Percentiles rank a stretch among this genome's conserved stretches.
These are phyloP conservation scores for Oreochromis tanganicae DNA, from an alignment of 2,113 vertebrate genomes.

Conservation along the genomic window DNA sequence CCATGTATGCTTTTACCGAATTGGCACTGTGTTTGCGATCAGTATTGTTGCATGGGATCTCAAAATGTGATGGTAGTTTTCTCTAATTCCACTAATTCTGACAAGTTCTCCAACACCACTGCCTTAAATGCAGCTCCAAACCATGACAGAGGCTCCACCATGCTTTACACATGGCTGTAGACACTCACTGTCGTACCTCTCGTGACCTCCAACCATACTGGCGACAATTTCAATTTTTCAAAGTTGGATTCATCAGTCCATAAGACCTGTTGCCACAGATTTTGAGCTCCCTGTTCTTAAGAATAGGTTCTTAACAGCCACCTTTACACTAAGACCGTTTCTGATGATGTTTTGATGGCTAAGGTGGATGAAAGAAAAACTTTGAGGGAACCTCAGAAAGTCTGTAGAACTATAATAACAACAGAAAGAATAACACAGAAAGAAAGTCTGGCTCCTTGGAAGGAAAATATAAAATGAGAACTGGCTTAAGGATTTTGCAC, in stretches of 20 bases:
- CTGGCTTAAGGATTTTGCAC: not conserved
- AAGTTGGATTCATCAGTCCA: not conserved
- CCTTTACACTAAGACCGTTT: not conserved
- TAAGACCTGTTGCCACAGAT: not conserved
- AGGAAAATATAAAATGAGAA: not conserved
- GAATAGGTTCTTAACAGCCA: not conserved
- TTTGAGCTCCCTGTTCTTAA: not conserved
- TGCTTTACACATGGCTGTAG: not conserved
- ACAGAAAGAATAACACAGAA: not conserved
- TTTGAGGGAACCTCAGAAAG: not conserved
- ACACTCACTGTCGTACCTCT: not conserved
- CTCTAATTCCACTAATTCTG: not conserved
- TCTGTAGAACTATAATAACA: not conserved
- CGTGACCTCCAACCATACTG: not conserved
- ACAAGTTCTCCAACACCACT: not conserved
- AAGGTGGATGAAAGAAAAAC: not conserved
- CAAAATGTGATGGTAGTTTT: not conserved
- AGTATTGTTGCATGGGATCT: not conserved
- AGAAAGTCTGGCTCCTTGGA: not conserved
- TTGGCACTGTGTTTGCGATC: not conserved
- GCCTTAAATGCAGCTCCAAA: not conserved
- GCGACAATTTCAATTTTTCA: not conserved
- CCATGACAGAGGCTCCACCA: not conserved
- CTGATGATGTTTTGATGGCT: not conserved
- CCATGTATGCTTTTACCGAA: not conserved